Evolutionary conservation across 2,888 invertebrate genomes (phyloP).

Genomic region (Cheilosia grossa): DNA sequence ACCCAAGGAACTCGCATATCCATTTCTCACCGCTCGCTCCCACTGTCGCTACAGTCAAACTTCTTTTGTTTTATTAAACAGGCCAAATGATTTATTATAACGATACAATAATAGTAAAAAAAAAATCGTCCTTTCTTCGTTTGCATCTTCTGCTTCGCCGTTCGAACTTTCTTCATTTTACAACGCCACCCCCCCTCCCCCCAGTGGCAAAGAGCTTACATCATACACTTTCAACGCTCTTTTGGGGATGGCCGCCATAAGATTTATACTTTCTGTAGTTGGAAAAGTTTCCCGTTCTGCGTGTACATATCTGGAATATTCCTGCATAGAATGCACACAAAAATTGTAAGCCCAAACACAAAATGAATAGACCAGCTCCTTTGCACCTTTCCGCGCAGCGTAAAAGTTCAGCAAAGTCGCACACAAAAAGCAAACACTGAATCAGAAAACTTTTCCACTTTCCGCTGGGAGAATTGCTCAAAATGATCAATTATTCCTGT

Average conservation of each 20-base stretch:
- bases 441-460: slow-evolving; percentile 66
- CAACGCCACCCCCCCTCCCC: neutral
- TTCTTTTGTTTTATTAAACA: slow-evolving; percentile 62
- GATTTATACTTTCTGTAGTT: slow-evolving; percentile 68
- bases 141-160: slow-evolving; percentile 45
- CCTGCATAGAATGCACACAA: slow-evolving; percentile 57
- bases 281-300: slow-evolving; percentile 55
- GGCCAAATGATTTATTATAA: slow-evolving; percentile 67
- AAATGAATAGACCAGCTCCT: slow-evolving; percentile 26
- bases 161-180: slow-evolving; percentile 66
- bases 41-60: slow-evolving; percentile 7
- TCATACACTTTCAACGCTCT: slow-evolving; percentile 50
- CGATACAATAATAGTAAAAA: slow-evolving; percentile 62
- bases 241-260: slow-evolving; percentile 21
- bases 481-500: slow-evolving; percentile 72
- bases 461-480: slow-evolving; percentile 21
- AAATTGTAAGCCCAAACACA: slow-evolving; percentile 33
- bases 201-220: slow-evolving; percentile 41
- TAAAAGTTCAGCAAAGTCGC: slow-evolving; percentile 49
- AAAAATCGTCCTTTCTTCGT: slow-evolving; percentile 44
- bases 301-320: neutral
- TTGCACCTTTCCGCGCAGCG: slow-evolving; percentile 22
- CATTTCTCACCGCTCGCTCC: neutral
- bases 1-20: too few relatives aligned
- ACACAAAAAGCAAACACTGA: slow-evolving; percentile 48